Evolutionary conservation across 2,888 invertebrate genomes (phyloP).

Genomic region (Aproaerema taeniolella): DNA sequence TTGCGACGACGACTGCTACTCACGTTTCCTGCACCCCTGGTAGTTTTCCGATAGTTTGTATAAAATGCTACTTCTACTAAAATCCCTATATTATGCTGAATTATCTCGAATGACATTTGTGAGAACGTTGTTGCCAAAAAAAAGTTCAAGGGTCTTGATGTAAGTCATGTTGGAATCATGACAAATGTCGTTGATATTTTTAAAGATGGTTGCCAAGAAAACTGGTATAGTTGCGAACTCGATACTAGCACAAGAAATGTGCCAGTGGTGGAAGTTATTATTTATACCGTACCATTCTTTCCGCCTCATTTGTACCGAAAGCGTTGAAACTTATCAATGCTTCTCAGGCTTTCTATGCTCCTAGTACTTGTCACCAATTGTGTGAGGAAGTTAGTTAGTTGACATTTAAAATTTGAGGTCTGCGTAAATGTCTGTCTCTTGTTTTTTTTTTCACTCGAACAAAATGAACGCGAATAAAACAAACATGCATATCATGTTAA

Average conservation of each 20-base stretch:
- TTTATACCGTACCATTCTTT: slow-evolving; percentile 1
- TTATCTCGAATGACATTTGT: no score
- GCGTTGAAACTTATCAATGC: background rate
- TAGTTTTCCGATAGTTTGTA: slow-evolving; percentile 17
- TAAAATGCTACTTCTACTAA: background rate
- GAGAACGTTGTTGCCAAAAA: no score
- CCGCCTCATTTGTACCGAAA: slow-evolving; percentile 7
- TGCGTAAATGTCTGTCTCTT: no score
- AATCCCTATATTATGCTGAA: no score
- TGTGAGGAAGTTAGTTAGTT: background rate
- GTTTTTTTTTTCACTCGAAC: no score
- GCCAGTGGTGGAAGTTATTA: background rate
- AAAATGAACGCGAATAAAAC: no score
- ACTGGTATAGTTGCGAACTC: no score
- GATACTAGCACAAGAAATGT: background rate
- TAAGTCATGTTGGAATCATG: no score
- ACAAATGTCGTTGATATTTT: no score
- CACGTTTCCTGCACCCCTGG: slow-evolving; percentile 28
- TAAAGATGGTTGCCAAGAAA: no score
- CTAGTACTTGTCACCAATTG: slow-evolving; percentile 12
- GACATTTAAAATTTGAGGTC: background rate
- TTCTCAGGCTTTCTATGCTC: slow-evolving; percentile 1
- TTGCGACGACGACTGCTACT: slow-evolving; percentile 29
- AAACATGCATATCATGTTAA: no score
- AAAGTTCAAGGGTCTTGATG: no score